Evolutionary conservation across 2,113 vertebrate genomes (phyloP).

Genomic region (Gobius niger): DNA sequence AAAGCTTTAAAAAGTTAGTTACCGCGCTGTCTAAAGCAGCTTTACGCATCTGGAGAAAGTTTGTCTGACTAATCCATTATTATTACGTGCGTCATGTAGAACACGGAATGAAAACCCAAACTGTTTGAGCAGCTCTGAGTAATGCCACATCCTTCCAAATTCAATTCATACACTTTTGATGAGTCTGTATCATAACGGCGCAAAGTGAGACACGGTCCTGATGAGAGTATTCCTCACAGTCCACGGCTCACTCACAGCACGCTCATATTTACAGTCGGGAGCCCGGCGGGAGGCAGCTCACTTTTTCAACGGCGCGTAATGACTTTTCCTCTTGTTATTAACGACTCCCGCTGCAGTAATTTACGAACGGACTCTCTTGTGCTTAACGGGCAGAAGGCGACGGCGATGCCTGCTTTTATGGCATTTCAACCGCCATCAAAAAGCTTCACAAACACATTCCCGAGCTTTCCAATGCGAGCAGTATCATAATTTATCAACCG

Average conservation of each 20-base stretch:
- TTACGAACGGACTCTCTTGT: constrained; percentile 65
- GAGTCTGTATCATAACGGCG: neutral
- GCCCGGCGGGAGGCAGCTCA: constrained; percentile 52
- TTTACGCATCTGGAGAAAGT: no score
- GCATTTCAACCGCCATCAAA: constrained; percentile 50
- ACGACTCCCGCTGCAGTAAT: constrained; percentile 63
- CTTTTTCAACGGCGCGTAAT: constrained; percentile 74
- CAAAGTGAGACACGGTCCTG: constrained; percentile 18
- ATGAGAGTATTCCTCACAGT: constrained; percentile 46
- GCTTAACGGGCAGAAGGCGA: constrained; percentile 59
- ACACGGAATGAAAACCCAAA: no score
- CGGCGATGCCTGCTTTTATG: constrained; percentile 40
- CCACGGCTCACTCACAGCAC: constrained; percentile 38
- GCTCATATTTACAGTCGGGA: constrained; percentile 60
- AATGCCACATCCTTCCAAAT: no score
- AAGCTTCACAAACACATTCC: constrained; percentile 48
- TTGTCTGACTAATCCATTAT: no score
- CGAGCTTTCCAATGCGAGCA: constrained; percentile 35
- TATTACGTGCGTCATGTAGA: no score
- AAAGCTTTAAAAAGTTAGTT: no score
- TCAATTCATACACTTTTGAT: neutral
- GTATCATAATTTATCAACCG: constrained; percentile 31
- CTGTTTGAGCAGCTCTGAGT: no score
- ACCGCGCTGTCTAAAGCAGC: no score
- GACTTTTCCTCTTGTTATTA: constrained; percentile 71